Percentiles rank a stretch among this genome's conserved stretches.
These are phyloP conservation scores for Amblyornis subalaris DNA, from an alignment of 2,113 vertebrate genomes.

Conservation along the genomic window DNA sequence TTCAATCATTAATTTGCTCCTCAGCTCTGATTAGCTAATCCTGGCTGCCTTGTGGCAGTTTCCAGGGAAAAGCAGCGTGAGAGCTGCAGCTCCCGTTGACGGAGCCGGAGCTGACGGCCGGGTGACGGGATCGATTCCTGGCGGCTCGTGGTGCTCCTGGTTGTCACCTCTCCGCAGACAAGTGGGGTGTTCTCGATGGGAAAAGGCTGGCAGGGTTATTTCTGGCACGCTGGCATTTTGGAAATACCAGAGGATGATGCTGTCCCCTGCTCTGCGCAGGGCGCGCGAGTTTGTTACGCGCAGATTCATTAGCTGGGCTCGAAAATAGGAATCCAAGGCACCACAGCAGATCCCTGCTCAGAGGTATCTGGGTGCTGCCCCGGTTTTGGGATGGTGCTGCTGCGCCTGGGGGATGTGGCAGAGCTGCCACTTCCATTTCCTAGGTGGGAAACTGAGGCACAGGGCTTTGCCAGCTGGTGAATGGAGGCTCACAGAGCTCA, in stretches of 20 bases:
- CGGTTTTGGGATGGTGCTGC: background rate
- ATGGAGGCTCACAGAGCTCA: background rate
- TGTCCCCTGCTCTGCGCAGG: background rate
- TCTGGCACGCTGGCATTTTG: conserved; percentile 39
- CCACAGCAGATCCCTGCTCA: rapidly evolving
- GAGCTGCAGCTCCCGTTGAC: background rate
- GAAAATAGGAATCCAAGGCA: background rate
- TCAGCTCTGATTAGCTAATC: conserved; percentile 42
- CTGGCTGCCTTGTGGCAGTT: background rate
- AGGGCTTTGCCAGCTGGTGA: rapidly evolving
- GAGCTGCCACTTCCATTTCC: background rate
- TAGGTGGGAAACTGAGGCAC: background rate
- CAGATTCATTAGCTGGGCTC: background rate
- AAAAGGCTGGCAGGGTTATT: conserved; percentile 8
- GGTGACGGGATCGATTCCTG: background rate
- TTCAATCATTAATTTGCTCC: conserved; percentile 43
- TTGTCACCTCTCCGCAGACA: background rate
- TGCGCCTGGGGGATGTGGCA: background rate
- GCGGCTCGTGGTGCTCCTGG: background rate
- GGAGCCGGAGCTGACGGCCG: background rate
- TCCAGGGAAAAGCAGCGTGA: background rate
- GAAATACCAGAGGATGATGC: conserved; percentile 27
- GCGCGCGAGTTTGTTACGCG: background rate
- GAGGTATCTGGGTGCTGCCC: background rate
- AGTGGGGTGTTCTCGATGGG: background rate